phyloP scores from a whole-genome alignment of 2,888 invertebrate genomes.

The Himalopsyche japonica region DNA sequence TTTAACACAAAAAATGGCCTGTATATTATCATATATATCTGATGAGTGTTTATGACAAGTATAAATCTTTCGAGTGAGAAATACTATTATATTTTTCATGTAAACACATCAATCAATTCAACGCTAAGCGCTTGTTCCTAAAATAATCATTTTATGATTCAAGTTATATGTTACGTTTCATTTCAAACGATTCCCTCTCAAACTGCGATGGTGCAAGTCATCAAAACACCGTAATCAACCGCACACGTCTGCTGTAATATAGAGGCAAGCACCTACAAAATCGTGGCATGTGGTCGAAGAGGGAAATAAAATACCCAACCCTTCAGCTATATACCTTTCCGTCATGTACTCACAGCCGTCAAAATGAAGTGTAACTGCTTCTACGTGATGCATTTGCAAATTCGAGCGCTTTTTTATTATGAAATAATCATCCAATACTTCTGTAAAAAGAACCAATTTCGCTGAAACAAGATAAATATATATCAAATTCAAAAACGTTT shows the following conservation, averaged over 20 bases:
- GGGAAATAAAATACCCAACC: not conserved
- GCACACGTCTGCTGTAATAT: not conserved
- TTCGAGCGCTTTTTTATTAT: not conserved
- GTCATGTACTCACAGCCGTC: not conserved
- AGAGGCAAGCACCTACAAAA: not conserved
- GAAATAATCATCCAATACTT: not conserved
- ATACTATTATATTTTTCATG: not conserved
- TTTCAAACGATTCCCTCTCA: not conserved
- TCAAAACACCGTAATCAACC: constrained; percentile 1
- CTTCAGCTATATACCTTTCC: not conserved
- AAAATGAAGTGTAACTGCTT: not conserved
- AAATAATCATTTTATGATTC: not conserved
- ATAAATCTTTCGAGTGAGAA: too few relatives aligned
- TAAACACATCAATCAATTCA: not conserved
- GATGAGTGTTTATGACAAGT: too few relatives aligned
- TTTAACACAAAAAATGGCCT: too few relatives aligned
- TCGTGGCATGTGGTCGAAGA: not conserved
- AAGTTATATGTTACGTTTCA: not conserved
- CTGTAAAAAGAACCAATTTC: too few relatives aligned
- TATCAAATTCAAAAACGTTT: too few relatives aligned
- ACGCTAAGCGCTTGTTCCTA: not conserved
- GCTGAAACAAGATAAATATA: too few relatives aligned
- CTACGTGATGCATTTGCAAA: not conserved
- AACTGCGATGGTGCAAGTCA: not conserved
- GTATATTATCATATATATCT: too few relatives aligned